Evolutionary conservation across 2,797 vertebrate species (phyloP).

Genomic region (Coluber constrictor): DNA sequence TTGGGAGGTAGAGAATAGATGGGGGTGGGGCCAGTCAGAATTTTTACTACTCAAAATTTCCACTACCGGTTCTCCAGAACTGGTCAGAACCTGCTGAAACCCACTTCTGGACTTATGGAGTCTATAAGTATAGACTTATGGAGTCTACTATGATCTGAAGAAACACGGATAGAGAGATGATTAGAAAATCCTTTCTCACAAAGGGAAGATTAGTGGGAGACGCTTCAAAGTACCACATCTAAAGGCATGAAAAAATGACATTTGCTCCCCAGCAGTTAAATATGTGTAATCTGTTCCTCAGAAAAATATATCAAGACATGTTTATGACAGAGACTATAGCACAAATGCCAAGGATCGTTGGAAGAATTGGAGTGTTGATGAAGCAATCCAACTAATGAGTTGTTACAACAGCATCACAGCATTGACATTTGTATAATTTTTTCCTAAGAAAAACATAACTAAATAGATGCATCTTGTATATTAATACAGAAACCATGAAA

Average conservation of each 20-base stretch:
- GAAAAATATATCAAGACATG: not conserved
- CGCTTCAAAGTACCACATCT: conserved; percentile 19
- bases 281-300: conserved; percentile 1
- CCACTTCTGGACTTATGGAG: no score
- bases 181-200: conserved; percentile 40
- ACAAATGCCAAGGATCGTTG: not conserved
- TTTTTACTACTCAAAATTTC: no score
- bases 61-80: no score
- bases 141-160: not conserved
- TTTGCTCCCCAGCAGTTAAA: conserved; percentile 32
- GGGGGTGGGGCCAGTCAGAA: no score
- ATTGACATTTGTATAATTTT: not conserved
- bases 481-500: not conserved
- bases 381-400: not conserved
- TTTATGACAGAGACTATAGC: not conserved
- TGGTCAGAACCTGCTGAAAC: no score
- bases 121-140: no score
- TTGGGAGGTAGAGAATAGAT: no score
- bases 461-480: no score
- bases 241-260: conserved; percentile 27
- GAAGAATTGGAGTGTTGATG: not conserved
- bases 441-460: no score
- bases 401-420: not conserved
- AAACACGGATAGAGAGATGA: conserved; percentile 17
- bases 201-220: not conserved